Base-by-base conservation (phyloP, 92 coral and sea anemone species). In the Zoanthus sociatus region DNA sequence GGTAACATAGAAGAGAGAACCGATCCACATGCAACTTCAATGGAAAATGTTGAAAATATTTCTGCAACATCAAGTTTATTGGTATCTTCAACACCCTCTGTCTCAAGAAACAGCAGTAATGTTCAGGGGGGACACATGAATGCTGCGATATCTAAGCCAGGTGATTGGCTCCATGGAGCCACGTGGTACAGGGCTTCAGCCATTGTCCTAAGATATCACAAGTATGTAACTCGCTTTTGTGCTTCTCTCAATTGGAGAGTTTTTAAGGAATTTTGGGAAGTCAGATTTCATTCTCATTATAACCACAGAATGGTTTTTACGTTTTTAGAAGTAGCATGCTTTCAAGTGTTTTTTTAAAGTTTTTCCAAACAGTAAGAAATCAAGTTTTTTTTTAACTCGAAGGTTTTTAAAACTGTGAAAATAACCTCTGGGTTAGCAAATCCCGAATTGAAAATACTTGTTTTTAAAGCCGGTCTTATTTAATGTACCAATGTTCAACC, bases 101-200 rank as follows among this genome's bases (percentile, higher is more conserved):
- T 44, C 45, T 75, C 73, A 18, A 7, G 1, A 42, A 81, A 75
- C 44, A 30, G n/a, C 31, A 31, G 13, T 6, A 6, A 12, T 18
- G 51, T 14, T 9, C 79, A 83, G 67, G 68, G 58, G 14, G 44
- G 37, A 5, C 81, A 72, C 26, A 54, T 51, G 60, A 18, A 7
- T 20, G 31, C 56, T 42, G 78, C 70, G 17, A 16, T 91, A 31
- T 88, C 94, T 53, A 48, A 51, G 82, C 95, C 95, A 15, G 93
- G 89, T 18, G 92, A 90, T 60, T 84, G 95, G 92, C 92, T 94
- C 67, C 97, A 95, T 84, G 98, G 98, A 70, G 99, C 99, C 10
- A 93, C 91, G 32, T 96, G 99, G 99, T 91, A 90, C 89, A 96
- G 99, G 58, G 90, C 99, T 0, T 96, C 99, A 7, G 99, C 99